phyloP scores from a whole-genome alignment of 2,113 vertebrate species.

The Actinemys pallida region DNA sequence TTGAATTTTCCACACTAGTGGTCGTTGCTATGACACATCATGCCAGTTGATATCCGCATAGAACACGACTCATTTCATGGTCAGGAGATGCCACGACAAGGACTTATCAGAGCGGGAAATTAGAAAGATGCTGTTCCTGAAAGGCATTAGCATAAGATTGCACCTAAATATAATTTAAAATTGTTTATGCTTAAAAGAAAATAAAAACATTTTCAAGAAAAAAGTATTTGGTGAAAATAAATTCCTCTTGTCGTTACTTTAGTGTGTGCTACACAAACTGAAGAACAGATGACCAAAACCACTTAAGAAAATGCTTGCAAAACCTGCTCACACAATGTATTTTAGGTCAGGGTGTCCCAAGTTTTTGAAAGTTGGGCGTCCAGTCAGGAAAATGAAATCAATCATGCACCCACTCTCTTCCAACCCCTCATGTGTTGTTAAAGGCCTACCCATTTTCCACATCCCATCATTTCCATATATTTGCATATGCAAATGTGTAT shows the following conservation, averaged over 20 bases:
- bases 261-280: neutral
- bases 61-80: conserved; percentile 67
- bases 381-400: conserved; percentile 5
- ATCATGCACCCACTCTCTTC: conserved; percentile 6
- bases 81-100: conserved; percentile 63
- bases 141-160: conserved; percentile 49
- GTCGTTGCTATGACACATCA: conserved; percentile 29
- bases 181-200: conserved; percentile 30
- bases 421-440: conserved; percentile 13
- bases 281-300: neutral
- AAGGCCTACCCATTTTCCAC: neutral
- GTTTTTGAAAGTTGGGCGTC: conserved; percentile 1
- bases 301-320: neutral
- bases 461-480: conserved; percentile 2
- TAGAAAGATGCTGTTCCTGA: conserved; percentile 50
- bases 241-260: neutral
- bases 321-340: neutral
- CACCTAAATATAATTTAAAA: conserved; percentile 51
- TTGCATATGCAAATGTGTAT: neutral
- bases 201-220: neutral
- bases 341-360: neutral
- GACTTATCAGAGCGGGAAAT: conserved; percentile 67
- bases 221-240: neutral
- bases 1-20: conserved; percentile 2
- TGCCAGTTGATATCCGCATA: neutral